phyloP scores from a whole-genome alignment of 2,113 vertebrate genomes.

The Xiphophorus hellerii region DNA sequence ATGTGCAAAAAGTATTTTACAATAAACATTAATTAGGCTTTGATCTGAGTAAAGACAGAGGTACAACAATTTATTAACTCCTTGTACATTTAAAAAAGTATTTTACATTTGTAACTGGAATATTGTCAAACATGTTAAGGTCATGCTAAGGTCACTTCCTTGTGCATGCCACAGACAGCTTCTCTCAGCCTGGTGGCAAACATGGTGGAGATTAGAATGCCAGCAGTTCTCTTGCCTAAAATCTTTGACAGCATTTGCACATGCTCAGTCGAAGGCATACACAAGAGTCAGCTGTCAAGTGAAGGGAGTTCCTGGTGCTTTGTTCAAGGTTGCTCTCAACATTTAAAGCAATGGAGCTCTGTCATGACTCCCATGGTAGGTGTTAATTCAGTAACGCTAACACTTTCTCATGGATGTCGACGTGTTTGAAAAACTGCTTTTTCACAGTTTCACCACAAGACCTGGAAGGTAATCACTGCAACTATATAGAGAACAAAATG shows the following conservation, averaged over 20 bases:
- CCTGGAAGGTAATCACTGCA: constrained; percentile 1
- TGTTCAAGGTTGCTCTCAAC: constrained; percentile 70
- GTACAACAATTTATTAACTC: too few species aligned
- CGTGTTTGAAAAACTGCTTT: constrained; percentile 46
- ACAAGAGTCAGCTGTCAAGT: constrained; percentile 68
- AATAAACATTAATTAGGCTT: too few species aligned
- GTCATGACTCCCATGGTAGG: constrained; percentile 62
- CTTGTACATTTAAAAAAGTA: too few species aligned
- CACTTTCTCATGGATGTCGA: constrained; percentile 65
- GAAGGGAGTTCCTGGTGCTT: constrained; percentile 62
- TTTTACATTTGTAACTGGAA: too few species aligned
- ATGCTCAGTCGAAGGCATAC: constrained; percentile 56
- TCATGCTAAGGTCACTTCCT: constrained; percentile 16
- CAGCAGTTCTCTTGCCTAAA: constrained; percentile 57
- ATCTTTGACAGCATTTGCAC: constrained; percentile 65
- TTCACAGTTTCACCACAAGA: constrained; percentile 25
- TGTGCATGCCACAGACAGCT: constrained; percentile 41
- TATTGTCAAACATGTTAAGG: too few species aligned
- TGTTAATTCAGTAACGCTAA: constrained; percentile 68
- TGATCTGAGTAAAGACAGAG: too few species aligned
- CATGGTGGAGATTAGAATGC: constrained; percentile 70
- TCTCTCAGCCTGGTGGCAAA: constrained; percentile 60
- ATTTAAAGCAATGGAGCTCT: constrained; percentile 38
- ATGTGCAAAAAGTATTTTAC: too few species aligned
- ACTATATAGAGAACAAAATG: not conserved